Evolutionary conservation across 1,140 invertebrate genomes (phyloP), one percentile per base, ranked within the genome.

Genomic region (Zaprionus vittiger): DNA sequence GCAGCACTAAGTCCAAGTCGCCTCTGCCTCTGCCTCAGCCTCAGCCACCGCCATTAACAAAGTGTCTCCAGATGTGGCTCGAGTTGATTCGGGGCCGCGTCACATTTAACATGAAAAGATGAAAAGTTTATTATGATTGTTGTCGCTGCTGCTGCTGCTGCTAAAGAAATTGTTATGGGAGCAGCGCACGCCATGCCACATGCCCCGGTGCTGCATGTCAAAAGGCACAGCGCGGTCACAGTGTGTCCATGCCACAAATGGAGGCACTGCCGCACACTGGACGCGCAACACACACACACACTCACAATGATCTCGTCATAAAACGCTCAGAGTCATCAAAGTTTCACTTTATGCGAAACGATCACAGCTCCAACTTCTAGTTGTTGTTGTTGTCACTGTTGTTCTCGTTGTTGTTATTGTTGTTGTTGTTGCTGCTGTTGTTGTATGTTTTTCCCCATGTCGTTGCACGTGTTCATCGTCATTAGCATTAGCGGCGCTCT

Each of bases 111-210:
- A 90, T 89, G 84, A 89, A 89, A 90, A 89, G 84, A 87, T 89
- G 84, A 87, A 84, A 89, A 90, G 84, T 89, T 89, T 89, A 89
- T 89, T 90, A 89, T 89, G 84, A 90, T 89, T 85, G 82, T 84
- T 80, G 77, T 56, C 73, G 65, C 60, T 68, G 68, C 54, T 44
- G 79, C 66, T 70, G 26, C 26, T 31, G 31, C 31, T 9, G 31
- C 31, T 34, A 64, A 79, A 85, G 83, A 83, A 89, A 90, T 89
- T 82, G 81, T 89, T 90, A 89, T 89, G 85, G 85, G 81, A 60
- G 69, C 55, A 81, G 75, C 81, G 81, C 84, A 89, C 85, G 85
- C 78, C 75, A 87, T 57, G 38, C 37, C 37, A 11, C 69, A 82
- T 52, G 47, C 38, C 38, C 38, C 14, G 38, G 14, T n/a, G 77